Evolutionary conservation across 2,113 vertebrate genomes (phyloP).

Genomic region (Morone chrysops): DNA sequence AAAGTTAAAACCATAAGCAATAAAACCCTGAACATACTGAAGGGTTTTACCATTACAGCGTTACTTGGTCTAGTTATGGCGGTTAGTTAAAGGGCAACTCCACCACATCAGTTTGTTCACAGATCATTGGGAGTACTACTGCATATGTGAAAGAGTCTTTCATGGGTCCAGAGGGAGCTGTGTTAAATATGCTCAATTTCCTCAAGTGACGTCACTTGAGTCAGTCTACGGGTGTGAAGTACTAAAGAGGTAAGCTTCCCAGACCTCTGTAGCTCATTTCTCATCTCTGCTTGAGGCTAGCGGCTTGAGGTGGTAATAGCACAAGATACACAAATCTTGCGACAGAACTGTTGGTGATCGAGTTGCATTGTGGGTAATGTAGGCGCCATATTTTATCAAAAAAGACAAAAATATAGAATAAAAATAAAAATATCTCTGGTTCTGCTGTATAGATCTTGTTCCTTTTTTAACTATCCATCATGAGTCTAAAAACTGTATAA

Average conservation of each 20-base stretch:
- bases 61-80: neutral
- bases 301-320: neutral
- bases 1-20: neutral
- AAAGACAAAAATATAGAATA: neutral
- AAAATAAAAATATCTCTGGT: too few relatives aligned
- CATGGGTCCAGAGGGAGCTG: too few relatives aligned
- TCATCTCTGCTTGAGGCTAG: neutral
- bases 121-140: too few relatives aligned
- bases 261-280: neutral
- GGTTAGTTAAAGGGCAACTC: neutral
- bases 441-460: too few relatives aligned
- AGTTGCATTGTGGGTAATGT: neutral
- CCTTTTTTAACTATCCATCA: too few relatives aligned
- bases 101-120: neutral
- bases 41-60: neutral
- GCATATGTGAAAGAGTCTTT: too few relatives aligned
- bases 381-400: neutral
- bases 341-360: neutral
- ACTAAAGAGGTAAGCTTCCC: too few relatives aligned
- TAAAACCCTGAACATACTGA: neutral
- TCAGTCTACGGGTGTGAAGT: too few relatives aligned
- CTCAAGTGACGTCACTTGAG: too few relatives aligned
- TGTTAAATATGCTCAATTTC: too few relatives aligned
- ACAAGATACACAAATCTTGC: neutral
- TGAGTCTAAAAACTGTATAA: too few relatives aligned